Evolutionary conservation across 2,888 invertebrate species (phyloP).

Genomic region (Agrotis ipsilon): DNA sequence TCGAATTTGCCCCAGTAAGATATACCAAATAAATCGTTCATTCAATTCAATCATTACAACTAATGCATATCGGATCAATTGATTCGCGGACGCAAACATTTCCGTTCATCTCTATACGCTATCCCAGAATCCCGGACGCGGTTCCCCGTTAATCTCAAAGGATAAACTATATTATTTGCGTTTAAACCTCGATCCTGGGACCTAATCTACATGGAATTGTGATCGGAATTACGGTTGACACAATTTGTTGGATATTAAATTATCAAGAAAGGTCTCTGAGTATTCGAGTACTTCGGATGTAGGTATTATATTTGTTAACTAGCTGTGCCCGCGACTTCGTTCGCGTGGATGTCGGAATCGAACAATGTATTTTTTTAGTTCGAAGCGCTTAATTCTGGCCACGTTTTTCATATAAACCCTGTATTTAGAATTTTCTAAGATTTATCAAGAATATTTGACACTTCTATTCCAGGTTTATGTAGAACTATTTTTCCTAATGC

Average conservation of each 20-base stretch:
- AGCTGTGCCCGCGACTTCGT: too few species aligned
- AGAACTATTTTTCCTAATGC: too few species aligned
- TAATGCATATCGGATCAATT: neutral
- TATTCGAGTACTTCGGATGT: neutral
- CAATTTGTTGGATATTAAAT: conserved; percentile 51
- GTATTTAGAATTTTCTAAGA: too few species aligned
- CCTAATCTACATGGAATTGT: conserved; percentile 50
- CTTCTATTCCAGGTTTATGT: too few species aligned
- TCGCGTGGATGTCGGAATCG: too few species aligned
- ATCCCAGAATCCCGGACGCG: conserved; percentile 11
- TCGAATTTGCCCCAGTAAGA: neutral
- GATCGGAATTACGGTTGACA: conserved; percentile 38
- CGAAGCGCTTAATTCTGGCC: too few species aligned
- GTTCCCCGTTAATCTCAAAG: conserved; percentile 46
- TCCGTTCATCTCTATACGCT: conserved; percentile 2
- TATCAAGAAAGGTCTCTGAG: conserved; percentile 28
- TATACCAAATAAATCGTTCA: too few species aligned
- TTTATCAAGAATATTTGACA: too few species aligned
- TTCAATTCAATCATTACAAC: neutral
- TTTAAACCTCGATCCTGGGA: conserved; percentile 24
- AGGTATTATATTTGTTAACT: too few species aligned
- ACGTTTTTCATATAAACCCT: too few species aligned
- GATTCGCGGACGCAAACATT: conserved; percentile 3
- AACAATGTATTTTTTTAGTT: too few species aligned
- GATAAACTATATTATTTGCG: conserved; percentile 55